Conservation (phyloP, 2,113 vertebrate genomes). For the Lagenorhynchus albirostris region DNA sequence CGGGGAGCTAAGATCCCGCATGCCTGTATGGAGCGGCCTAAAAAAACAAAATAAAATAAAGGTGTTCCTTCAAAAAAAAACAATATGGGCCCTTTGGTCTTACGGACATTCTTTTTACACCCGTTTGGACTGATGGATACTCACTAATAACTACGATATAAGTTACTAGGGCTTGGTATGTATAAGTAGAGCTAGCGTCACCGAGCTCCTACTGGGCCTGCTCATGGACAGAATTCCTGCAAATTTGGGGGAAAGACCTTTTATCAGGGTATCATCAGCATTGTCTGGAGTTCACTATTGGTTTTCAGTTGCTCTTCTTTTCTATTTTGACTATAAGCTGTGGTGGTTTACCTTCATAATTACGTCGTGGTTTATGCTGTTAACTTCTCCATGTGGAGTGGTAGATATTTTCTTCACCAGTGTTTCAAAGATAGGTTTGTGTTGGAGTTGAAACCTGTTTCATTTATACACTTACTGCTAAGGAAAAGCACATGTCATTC, state of each 20-base stretch:
- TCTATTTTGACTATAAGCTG: not conserved
- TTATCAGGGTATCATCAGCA: not conserved
- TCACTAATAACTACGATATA: not conserved
- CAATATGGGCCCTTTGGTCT: not conserved
- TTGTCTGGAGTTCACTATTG: not conserved
- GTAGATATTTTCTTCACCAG: not conserved
- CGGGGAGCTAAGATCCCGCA: too few relatives aligned
- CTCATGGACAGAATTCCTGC: not conserved
- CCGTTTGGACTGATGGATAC: not conserved
- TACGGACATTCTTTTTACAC: not conserved
- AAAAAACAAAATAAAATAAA: not conserved
- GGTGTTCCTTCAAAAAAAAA: too few relatives aligned
- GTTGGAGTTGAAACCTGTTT: not conserved
- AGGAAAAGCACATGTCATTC: not conserved
- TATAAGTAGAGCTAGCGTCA: not conserved
- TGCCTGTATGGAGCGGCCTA: too few relatives aligned
- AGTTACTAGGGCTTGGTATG: not conserved
- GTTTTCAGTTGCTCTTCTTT: not conserved
- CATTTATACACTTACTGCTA: not conserved
- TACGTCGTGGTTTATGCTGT: not conserved
- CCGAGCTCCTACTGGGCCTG: not conserved
- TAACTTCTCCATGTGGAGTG: not conserved
- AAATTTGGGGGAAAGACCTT: not conserved
- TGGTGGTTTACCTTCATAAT: not conserved
- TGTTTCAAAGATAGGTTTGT: slow-evolving; percentile 6